Base-by-base conservation (phyloP, 2,797 vertebrate species). In the Ptychadena robeensis region DNA sequence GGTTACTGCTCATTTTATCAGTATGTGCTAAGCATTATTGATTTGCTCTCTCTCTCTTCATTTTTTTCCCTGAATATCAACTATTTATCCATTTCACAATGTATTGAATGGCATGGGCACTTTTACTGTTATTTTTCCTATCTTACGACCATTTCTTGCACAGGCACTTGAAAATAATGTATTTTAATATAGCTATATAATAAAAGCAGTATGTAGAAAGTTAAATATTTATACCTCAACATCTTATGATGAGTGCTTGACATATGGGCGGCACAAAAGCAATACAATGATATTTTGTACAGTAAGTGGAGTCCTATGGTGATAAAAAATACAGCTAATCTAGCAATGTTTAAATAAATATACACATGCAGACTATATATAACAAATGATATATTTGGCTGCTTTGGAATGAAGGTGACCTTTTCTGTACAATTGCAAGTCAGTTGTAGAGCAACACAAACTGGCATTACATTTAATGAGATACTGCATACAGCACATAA, bases 401-500 rank as follows among this genome's bases (percentile, higher is more conserved):
- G 30, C 37, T 25, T 77, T n/a, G 35, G 63, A 30, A 66, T 44
- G 34, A 77, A 77, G 61, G 74, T 77, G 63, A 66, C 61, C 27
- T 31, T 34, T 77, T 77, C 27, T 38, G 38, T 38, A 61, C 59
- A 65, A 30, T 9, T 59, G 35, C 66, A 38, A 15, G 34, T 48
- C 67, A 48, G 61, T 38, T 14, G 22, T 38, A n/a, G 28, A 31
- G 27, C 5, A 65, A 27, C 18, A 66, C 15, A 25, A 31, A 64
- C 30, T 30, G 34, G 48, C 57, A 38, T 74, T 64, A 64, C 73
- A 64, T 66, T 44, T 77, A 77, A 63, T 75, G 57, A 75, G 73
- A 64, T 22, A 37, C 72, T 74, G 72, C 53, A 57, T 68, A 53
- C 48, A 59, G 48, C 22, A n/a, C 9, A 59, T 59, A 74, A 74